Evolutionary conservation across 2,113 vertebrate genomes (phyloP), one percentile per base, ranked within the genome.

Genomic region (Eurypyga helias): DNA sequence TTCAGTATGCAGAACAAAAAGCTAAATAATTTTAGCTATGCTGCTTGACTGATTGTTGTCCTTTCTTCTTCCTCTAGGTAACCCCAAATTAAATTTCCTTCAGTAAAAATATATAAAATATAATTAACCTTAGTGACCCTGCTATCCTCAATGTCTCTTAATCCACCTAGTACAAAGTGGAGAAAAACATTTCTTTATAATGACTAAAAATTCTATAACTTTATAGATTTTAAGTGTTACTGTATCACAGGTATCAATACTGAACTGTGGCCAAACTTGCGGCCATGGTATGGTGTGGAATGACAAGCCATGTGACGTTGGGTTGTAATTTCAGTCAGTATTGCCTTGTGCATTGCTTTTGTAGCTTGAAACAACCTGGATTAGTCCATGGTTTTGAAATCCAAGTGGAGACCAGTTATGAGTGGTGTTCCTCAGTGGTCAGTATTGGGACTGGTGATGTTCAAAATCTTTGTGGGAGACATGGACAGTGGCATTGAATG

Each of bases 81-180:
- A 83, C 28, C 5, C 10, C 29, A 90, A 83, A 96, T 90, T 88
- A 91, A 94, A 93, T 93, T 87, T 52, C 33, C 24, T 89, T 90
- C 52, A 91, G 61, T 87, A 70, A 89, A 93, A 93, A 36, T 26
- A 60, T 51, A 69, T 45, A 49, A 81, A 97, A 90, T 58, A 86
- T 43, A 95, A 93, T 90, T 94, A 90, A 80, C 64, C 48, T 86
- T 71, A 92, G 24, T 62, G 51, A 70, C 43, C 34, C 24, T 48
- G 46, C 57, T 80, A 78, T 75, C 38, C 58, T 88, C 62, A 41
- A 7, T 31, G 36, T 77, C 34, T 57, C 20, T 90, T 85, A 77
- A 70, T 69, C n/a, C 29, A 78, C 46, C 0, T 1, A 31, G 15
- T 17, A 49, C 28, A 41, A 90, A 75, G 55, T 8, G 14, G 4